These are phyloP conservation scores for Sturmia bella DNA, from an alignment of 2,888 invertebrate genomes.

Conservation along the genomic window DNA sequence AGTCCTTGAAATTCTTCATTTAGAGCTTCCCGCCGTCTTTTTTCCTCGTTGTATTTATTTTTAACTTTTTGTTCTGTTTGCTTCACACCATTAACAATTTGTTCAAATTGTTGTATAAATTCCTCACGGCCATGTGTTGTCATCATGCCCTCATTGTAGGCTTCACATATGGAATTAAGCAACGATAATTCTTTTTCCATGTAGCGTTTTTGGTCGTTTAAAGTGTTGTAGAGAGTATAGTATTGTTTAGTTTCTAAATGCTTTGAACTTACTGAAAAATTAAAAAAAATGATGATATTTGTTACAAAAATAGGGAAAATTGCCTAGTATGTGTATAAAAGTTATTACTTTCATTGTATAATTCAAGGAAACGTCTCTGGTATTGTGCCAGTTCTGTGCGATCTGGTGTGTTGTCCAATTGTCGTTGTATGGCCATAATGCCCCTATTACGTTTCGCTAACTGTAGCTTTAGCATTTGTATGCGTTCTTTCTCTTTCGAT, in stretches of 20 bases:
- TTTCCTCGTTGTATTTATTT: constrained; percentile 85
- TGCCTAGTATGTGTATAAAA: not conserved
- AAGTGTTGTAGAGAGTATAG: constrained; percentile 96
- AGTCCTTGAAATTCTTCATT: constrained; percentile 84
- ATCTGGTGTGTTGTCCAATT: constrained; percentile 96
- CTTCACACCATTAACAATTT: constrained; percentile 94
- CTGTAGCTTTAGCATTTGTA: constrained; percentile 85
- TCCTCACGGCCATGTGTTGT: constrained; percentile 91
- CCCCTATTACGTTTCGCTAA: constrained; percentile 90
- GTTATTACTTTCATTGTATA: constrained; percentile 92
- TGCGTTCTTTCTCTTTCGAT: constrained; percentile 85
- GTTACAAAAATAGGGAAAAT: not conserved
- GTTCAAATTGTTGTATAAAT: constrained; percentile 94
- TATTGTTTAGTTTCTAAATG: constrained; percentile 99
- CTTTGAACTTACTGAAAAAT: constrained; percentile 90
- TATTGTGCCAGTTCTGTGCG: constrained; percentile 97
- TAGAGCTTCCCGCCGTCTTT: constrained; percentile 86
- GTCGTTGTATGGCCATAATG: constrained; percentile 90
- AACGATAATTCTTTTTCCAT: constrained; percentile 94
- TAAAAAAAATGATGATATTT: not conserved
- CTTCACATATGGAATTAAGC: constrained; percentile 94
- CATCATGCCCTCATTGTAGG: constrained; percentile 93
- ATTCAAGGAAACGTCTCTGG: constrained; percentile 96
- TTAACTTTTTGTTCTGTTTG: constrained; percentile 91
- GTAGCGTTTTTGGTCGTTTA: constrained; percentile 96